phyloP scores from a whole-genome alignment of 2,797 vertebrate genomes.

The Pantherophis alleghaniensis region DNA sequence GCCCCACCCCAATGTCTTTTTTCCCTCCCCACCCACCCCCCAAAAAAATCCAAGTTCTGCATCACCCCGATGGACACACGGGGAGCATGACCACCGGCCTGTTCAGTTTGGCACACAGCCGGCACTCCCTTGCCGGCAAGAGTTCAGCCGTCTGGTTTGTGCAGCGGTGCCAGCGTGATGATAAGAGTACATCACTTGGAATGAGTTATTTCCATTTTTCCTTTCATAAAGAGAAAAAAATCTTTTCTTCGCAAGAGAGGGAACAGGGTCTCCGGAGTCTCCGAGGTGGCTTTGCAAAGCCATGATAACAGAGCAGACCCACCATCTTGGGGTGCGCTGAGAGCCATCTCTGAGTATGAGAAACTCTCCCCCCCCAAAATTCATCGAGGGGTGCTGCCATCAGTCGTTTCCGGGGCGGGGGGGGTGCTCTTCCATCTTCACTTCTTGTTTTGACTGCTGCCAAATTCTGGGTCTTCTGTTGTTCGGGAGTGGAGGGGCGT shows the following conservation, averaged over 20 bases:
- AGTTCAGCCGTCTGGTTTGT: accelerated
- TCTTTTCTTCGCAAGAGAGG: too few relatives aligned
- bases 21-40: background rate
- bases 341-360: background rate
- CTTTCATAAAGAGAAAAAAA: too few relatives aligned
- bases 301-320: background rate
- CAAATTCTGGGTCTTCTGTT: too few relatives aligned
- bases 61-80: accelerated
- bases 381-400: accelerated
- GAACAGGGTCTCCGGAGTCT: accelerated
- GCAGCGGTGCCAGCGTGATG: accelerated
- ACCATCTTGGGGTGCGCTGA: background rate
- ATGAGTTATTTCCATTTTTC: background rate
- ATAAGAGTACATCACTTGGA: accelerated
- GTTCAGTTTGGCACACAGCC: background rate
- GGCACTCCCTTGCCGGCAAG: background rate
- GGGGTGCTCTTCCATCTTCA: background rate
- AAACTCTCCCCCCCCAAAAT: too few relatives aligned
- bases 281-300: accelerated
- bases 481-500: too few relatives aligned
- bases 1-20: background rate
- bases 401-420: background rate
- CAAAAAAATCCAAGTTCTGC: background rate
- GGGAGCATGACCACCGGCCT: accelerated
- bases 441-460: accelerated